Percentiles rank a stretch among this genome's conserved stretches.
These are phyloP conservation scores for Agrotis puta DNA, from an alignment of 2,888 invertebrate genomes.

Conservation along the genomic window DNA sequence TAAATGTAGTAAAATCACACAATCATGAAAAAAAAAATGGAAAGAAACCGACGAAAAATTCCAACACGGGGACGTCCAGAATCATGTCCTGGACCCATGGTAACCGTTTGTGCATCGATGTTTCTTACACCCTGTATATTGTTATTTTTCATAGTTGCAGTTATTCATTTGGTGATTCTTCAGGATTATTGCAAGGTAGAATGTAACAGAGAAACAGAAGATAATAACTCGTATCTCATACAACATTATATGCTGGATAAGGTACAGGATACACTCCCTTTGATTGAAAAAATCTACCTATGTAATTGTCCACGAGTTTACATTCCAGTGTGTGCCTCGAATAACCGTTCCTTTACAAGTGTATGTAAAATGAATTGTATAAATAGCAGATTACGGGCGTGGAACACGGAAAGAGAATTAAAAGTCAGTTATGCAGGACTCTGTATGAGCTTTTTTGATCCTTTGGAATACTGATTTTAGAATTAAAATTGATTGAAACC, in stretches of 20 bases:
- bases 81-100: too few species aligned
- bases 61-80: too few species aligned
- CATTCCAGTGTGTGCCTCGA: constrained; percentile 74
- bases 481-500: background rate
- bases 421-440: background rate
- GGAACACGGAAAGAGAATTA: fast-evolving
- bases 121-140: too few species aligned
- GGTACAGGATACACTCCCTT: background rate
- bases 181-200: background rate
- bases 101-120: too few species aligned
- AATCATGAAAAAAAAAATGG: too few species aligned
- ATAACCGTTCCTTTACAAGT: constrained; percentile 72
- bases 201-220: too few species aligned
- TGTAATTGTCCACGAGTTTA: constrained; percentile 77
- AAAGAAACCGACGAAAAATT: too few species aligned
- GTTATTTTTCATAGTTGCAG: constrained; percentile 14
- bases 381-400: constrained; percentile 4
- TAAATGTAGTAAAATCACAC: too few species aligned
- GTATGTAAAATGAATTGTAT: constrained; percentile 64
- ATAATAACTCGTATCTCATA: background rate
- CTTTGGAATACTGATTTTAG: constrained; percentile 35
- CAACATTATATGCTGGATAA: constrained; percentile 1
- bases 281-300: constrained; percentile 58
- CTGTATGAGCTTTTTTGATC: constrained; percentile 41
- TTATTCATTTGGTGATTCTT: background rate